Evolutionary conservation across 2,797 vertebrate species (phyloP).

Genomic region (Eulemur albifrons): DNA sequence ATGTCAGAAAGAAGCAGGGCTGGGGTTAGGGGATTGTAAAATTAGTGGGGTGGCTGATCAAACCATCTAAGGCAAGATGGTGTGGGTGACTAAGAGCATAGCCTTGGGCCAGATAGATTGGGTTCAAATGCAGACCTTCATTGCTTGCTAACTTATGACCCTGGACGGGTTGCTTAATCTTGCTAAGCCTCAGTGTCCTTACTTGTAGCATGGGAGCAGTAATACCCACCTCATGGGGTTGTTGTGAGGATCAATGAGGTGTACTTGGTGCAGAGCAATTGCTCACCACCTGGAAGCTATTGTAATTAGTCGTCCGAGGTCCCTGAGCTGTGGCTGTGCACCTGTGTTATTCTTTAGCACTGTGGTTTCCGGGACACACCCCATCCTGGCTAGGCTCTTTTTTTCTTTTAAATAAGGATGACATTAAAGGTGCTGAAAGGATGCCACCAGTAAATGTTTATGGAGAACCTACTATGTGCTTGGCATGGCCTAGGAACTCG

Average conservation of each 20-base stretch:
- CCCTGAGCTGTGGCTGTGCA: conserved; percentile 45
- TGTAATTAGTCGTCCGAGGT: conserved; percentile 36
- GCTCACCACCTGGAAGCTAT: conserved; percentile 57
- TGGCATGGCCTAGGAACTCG: not conserved
- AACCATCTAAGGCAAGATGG: not conserved
- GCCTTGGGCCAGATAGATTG: not conserved
- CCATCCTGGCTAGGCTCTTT: not conserved
- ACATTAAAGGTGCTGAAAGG: not conserved
- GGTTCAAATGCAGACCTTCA: conserved; percentile 47
- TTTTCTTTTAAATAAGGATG: conserved; percentile 2
- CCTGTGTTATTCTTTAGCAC: conserved; percentile 33
- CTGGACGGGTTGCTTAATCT: conserved; percentile 11
- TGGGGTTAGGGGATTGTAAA: not conserved
- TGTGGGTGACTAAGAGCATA: not conserved
- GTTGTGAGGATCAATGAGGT: conserved; percentile 35
- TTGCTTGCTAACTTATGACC: conserved; percentile 2
- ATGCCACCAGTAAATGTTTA: not conserved
- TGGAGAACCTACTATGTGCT: not conserved
- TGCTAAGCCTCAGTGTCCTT: conserved; percentile 59
- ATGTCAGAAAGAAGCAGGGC: not conserved
- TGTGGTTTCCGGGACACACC: conserved; percentile 9
- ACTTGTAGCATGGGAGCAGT: conserved; percentile 38
- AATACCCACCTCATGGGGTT: not conserved
- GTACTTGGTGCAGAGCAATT: conserved; percentile 21
- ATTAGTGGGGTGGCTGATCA: not conserved